Evolutionary conservation across 2,113 vertebrate genomes (phyloP), one percentile per base, ranked within the genome.

Genomic region (Piaya cayana): DNA sequence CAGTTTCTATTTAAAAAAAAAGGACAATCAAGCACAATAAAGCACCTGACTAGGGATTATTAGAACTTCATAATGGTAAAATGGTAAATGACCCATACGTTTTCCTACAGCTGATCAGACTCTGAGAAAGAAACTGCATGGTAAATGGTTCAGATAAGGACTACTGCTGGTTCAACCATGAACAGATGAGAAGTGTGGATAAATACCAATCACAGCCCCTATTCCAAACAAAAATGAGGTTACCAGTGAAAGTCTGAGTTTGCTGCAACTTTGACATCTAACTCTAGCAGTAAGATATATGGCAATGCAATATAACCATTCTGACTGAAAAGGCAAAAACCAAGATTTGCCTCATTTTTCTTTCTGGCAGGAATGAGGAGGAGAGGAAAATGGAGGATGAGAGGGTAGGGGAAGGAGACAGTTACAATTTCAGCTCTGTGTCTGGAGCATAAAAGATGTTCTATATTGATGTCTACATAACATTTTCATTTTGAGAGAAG

Each of bases 111-210:
- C 10, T 72, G 30, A 60, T 43, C 4, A 56, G 53, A 14, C 45
- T 47, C 9, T 34, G 22, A 32, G 42, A 79, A 78, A 91, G 29
- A 29, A 85, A 37, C n/a, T n/a, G n/a, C n/a, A n/a, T 16, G 3
- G 0, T 1, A 1, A 64, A 68, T 0, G 0, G 14, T 37, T 9
- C 5, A 2, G 19, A 9, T 45, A 47, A 74, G 11, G 13, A 22
- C 4, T 59, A 29, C 20, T 20, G 43, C 6, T 32, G 22, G 19
- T 15, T 26, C 0, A n/a, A n/a, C n/a, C n/a, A n/a, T n/a, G n/a
- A 63, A 72, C 16, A 36, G 12, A 71, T 14, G 29, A 85, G 58
- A 64, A 52, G 32, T 16, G 6, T 63, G 1, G 30, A 32, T 34
- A 67, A 90, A 87, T 25, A 75, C 6, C 15, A 16, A 12, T 11